A percentile compares a stretch with the other conserved stretches of the same genome.
Evolutionary conservation across 30 jellyfish, hydroid and myxozoan genomes (phyloP).

Genomic region (Cassiopea andromeda): DNA sequence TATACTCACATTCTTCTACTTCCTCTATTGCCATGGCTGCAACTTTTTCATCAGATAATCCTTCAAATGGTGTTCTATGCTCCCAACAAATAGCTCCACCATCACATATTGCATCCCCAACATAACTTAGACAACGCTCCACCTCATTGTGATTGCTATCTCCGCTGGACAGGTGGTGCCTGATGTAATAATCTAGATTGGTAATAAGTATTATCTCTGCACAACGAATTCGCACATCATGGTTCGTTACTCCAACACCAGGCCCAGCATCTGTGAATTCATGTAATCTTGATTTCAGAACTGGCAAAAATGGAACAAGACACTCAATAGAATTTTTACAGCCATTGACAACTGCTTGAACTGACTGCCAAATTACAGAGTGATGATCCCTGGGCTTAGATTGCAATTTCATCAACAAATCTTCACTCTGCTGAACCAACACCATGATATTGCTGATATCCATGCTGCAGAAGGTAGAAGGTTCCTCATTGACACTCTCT

Average conservation of each 20-base stretch:
- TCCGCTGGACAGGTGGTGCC: conserved; percentile 36
- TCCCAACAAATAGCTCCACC: conserved; percentile 27
- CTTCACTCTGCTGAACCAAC: too few relatives aligned
- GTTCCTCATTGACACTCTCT: too few relatives aligned
- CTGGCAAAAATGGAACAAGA: too few relatives aligned
- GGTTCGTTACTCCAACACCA: conserved; percentile 31
- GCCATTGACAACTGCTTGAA: too few relatives aligned
- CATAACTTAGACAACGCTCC: conserved; percentile 41
- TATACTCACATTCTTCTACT: background rate
- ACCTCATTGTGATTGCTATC: conserved; percentile 56
- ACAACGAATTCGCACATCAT: background rate
- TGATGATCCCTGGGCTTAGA: too few relatives aligned
- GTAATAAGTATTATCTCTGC: background rate
- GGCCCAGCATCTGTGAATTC: conserved; percentile 42
- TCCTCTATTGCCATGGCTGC: background rate
- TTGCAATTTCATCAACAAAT: too few relatives aligned
- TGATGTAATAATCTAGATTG: conserved; percentile 19
- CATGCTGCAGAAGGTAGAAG: too few relatives aligned
- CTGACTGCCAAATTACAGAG: too few relatives aligned
- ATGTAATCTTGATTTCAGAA: background rate
- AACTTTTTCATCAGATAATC: background rate
- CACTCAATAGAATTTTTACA: too few relatives aligned
- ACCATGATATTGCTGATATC: too few relatives aligned
- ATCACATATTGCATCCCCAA: conserved; percentile 56
- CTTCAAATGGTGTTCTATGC: background rate